These are phyloP conservation scores for Anorthoa munda DNA, from an alignment of 2,888 invertebrate genomes.

Conservation along the genomic window DNA sequence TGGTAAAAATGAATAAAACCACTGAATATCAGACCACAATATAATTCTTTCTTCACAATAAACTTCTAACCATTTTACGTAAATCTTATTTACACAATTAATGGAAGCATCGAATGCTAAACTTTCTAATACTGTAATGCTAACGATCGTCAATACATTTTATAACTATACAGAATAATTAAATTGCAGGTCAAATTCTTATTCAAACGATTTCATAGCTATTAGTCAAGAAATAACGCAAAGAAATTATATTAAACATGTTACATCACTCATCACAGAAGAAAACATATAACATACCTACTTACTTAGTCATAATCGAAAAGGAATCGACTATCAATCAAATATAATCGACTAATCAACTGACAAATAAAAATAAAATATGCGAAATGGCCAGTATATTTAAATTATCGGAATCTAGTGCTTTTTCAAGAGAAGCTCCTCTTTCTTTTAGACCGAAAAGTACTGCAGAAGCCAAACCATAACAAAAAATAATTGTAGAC, in stretches of 20 bases:
- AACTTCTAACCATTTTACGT: constrained; percentile 86
- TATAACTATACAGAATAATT: constrained; percentile 58
- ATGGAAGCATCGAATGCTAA: constrained; percentile 87
- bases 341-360: constrained; percentile 32
- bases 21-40: constrained; percentile 84
- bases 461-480: not conserved
- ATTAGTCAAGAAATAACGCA: constrained; percentile 31
- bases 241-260: constrained; percentile 7
- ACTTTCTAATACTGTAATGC: constrained; percentile 83
- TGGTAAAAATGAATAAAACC: constrained; percentile 71
- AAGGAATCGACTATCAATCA: constrained; percentile 38
- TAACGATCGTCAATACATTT: constrained; percentile 69
- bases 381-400: constrained; percentile 25
- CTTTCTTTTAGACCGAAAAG: constrained; percentile 14
- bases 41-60: constrained; percentile 85
- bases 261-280: constrained; percentile 50
- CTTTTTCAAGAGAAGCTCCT: constrained; percentile 11
- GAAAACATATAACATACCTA: constrained; percentile 23
- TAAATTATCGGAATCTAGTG: constrained; percentile 1
- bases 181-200: constrained; percentile 50
- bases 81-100: constrained; percentile 88
- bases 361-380: constrained; percentile 25
- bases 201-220: constrained; percentile 31
- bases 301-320: constrained; percentile 7
- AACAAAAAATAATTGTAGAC: not conserved